phyloP scores from a whole-genome alignment of 2,113 vertebrate species.

The Psilopsiagon aymara region DNA sequence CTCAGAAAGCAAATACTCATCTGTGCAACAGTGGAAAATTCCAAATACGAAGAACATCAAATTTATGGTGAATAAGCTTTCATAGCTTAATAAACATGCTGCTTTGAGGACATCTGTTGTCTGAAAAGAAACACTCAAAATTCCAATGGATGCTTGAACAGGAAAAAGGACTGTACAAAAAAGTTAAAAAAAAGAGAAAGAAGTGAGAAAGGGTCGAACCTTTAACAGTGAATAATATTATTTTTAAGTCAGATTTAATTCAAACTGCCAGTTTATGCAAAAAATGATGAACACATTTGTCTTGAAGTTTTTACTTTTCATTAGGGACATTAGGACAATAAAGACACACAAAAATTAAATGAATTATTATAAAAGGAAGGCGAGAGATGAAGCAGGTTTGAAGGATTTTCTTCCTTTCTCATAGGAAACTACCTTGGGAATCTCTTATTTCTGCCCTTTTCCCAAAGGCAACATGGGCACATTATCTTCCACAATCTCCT shows the following conservation, averaged over 20 bases:
- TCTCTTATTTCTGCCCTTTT: neutral
- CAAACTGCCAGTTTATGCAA: neutral
- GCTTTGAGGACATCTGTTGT: neutral
- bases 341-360: neutral
- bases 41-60: neutral
- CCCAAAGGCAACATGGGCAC: neutral
- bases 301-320: neutral
- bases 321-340: neutral
- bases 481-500: neutral
- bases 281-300: neutral
- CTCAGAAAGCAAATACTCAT: neutral
- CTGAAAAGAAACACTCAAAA: neutral
- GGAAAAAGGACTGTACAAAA: neutral
- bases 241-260: neutral
- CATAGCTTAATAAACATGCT: neutral
- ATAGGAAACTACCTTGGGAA: neutral
- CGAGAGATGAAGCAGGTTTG: neutral
- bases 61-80: neutral
- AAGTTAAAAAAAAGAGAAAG: neutral
- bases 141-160: neutral
- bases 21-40: neutral
- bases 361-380: neutral
- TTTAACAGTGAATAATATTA: neutral
- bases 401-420: neutral
- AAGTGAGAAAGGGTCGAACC: neutral